phyloP scores from a whole-genome alignment of 1,140 invertebrate genomes.

The Arion vulgaris region DNA sequence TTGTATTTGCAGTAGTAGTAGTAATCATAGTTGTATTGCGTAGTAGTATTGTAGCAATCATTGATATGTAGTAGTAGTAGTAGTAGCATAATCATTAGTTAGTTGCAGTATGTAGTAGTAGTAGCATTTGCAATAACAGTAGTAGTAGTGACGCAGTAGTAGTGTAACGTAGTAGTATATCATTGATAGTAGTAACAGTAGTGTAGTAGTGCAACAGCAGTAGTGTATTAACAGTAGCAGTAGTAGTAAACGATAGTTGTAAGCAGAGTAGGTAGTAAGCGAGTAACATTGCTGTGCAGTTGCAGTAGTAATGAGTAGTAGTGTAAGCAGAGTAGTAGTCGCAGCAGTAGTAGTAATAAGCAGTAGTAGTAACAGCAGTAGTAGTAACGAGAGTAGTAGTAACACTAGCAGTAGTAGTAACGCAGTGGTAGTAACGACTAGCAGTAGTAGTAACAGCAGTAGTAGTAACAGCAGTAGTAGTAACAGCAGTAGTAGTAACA shows the following conservation, averaged over 20 bases:
- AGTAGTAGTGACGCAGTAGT: conserved; percentile 5
- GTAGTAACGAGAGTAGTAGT: neutral
- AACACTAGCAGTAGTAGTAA: neutral
- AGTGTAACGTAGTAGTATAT: neutral
- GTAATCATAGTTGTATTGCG: neutral
- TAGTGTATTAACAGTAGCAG: conserved; percentile 20
- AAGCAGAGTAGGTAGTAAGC: neutral
- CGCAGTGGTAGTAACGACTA: neutral
- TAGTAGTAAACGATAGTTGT: conserved; percentile 13
- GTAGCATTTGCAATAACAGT: conserved; percentile 12
- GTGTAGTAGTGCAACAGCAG: neutral
- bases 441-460: neutral
- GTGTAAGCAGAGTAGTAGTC: conserved; percentile 11
- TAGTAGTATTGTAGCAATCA: neutral
- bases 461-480: conserved; percentile 13
- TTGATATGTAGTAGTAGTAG: conserved; percentile 16
- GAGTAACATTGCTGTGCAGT: too few species aligned
- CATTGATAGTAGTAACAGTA: conserved; percentile 14
- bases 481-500: conserved; percentile 20
- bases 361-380: conserved; percentile 24
- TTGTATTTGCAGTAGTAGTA: too few species aligned
- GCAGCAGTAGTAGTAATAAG: conserved; percentile 21
- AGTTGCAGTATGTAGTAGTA: conserved; percentile 22
- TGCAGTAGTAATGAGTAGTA: conserved; percentile 17
- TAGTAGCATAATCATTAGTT: conserved; percentile 8